Evolutionary conservation across 2,888 invertebrate species (phyloP).

Genomic region (Darwinula stevensoni): DNA sequence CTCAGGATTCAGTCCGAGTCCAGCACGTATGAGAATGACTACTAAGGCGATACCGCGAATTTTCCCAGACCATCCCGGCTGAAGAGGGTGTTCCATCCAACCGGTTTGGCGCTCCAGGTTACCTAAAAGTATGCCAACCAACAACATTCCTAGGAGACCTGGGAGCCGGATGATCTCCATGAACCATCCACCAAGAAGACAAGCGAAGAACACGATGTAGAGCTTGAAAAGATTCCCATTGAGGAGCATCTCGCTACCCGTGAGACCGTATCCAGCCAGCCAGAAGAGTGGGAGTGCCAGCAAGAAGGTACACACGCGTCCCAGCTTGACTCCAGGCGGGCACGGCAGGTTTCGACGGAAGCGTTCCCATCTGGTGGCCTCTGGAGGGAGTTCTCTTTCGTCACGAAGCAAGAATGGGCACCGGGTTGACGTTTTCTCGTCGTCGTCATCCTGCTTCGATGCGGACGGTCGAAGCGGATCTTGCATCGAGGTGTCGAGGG

Average conservation of each 20-base stretch:
- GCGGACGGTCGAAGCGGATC: too few relatives aligned
- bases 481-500: too few relatives aligned
- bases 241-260: background rate
- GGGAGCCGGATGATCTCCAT: conserved; percentile 48
- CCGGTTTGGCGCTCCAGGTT: conserved; percentile 32
- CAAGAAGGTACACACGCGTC: too few relatives aligned
- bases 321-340: too few relatives aligned
- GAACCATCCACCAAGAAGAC: conserved; percentile 38
- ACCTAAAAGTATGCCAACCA: conserved; percentile 41
- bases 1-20: conserved; percentile 62
- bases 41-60: conserved; percentile 41
- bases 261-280: background rate
- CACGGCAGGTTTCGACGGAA: too few relatives aligned
- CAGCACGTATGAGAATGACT: conserved; percentile 70
- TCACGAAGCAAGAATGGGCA: too few relatives aligned
- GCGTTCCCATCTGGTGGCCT: too few relatives aligned
- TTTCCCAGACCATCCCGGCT: background rate
- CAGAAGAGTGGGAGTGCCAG: background rate
- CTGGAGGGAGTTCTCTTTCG: too few relatives aligned
- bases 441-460: too few relatives aligned
- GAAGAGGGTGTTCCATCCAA: background rate
- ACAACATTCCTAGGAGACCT: conserved; percentile 55
- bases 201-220: background rate
- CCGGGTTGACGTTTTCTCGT: too few relatives aligned
- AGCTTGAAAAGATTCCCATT: background rate